Base-by-base conservation (phyloP, 2,888 invertebrate species). In the Dromius quadrimaculatus region DNA sequence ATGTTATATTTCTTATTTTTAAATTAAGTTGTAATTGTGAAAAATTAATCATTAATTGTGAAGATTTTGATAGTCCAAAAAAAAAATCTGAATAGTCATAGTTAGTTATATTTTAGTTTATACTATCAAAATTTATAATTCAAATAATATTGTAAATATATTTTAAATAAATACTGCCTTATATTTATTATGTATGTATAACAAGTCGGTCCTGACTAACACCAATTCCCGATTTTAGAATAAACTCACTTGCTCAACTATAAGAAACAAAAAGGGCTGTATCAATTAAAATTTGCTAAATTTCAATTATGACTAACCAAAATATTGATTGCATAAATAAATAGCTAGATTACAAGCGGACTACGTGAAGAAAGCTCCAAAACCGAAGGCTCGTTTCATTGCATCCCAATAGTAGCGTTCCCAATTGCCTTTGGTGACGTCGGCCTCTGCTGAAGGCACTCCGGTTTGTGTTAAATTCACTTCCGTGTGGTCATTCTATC, bases 341-440 rank as follows among this genome's bases (percentile, higher is more conserved):
- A 54, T 54, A 54, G 28, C 50, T 54, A 54, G 28, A 15, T 54
- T 54, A 54, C 28, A 19, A 15, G 28, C 28, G 28, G n/a, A 23
- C 50, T 71, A 72, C 54, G 73, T 71, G 71, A 88, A 84, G 80
- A 89, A 90, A 17, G 90, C 89, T 22, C 95, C 95, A 80, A 93
- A 97, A 50, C 96, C 96, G 81, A 97, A 96, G 0, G 93, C 92
- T 73, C 93, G 88, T 81, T 95, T 97, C 82, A 99, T 97, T 76
- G 95, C 90, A 78, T 94, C 91, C 90, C 97, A 97, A 81, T 98
- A 99, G 83, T 97, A 95, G 71, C 92, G 87, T 73, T 91, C 89
- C 98, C 98, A 98, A 78, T 98, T 98, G 71, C 89, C 88, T 77
- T 86, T 87, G 34, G 97, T 95, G 47, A 89, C 88, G 3, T 93